Base-by-base conservation (phyloP, 2,113 vertebrate species). In the Psilopsiagon aurifrons region DNA sequence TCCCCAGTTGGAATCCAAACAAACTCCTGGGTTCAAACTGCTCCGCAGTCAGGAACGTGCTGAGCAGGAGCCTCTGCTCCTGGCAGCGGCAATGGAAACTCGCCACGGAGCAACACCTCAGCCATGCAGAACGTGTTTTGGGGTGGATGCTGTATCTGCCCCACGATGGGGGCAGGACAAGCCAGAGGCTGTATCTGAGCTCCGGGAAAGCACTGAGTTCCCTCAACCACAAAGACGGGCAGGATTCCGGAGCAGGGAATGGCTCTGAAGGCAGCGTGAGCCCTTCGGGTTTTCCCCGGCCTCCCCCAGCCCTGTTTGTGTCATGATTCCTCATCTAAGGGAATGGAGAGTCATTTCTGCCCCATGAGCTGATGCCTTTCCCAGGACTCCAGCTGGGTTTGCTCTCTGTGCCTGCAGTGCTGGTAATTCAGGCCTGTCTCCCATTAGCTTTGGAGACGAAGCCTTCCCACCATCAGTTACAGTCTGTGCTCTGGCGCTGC, bases 311-410 rank as follows among this genome's bases (percentile, higher is more conserved):
- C 52, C 75, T 17, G 43, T 11, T 54, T 59, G 17, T 31, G 8
- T 55, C 44, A 2, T 22, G 29, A 71, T 84, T 95, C 86, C 74
- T 96, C 90, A 37, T 23, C 25, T 16, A 76, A 92, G 66, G 90
- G 69, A 77, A 78, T 1, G 74, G 69, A 35, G 77, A 96, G 91
- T 90, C 74, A 76, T 83, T 96, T 92, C 88, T 96, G 91, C 90
- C 88, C 91, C 63, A 47, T 33, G 94, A 85, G 80, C 62, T 33
- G 35, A 59, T 60, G 92, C 92, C 57, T 93, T 88, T 88, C 92
- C 88, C 90, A 95, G 83, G 46, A 51, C 80, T 93, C 88, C 95
- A 96, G 95, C 92, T 94, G 96, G 95, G 91, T 94, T 93, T 93
- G 92, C 91, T 91, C 91, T 81, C 54, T 78, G 63, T 55, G 94